phyloP scores from a whole-genome alignment of 2,113 vertebrate species.

The Lepidothrix coronata region DNA sequence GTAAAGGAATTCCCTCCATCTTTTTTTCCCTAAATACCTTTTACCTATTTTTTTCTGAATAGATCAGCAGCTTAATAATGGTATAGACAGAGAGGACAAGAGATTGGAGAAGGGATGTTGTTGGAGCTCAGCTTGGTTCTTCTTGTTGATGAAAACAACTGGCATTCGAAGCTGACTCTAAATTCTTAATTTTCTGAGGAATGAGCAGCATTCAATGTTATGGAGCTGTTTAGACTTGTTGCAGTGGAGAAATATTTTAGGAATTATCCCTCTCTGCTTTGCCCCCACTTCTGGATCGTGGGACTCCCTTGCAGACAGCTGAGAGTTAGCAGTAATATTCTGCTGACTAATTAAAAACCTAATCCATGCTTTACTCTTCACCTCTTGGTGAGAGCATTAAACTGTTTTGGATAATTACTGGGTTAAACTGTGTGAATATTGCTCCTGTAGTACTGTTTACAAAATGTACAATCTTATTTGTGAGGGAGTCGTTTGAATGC shows the following conservation, averaged over 20 bases:
- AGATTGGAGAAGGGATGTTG: not conserved
- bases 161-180: not conserved
- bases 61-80: not conserved
- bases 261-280: not conserved
- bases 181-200: not conserved
- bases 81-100: not conserved
- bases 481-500: not conserved
- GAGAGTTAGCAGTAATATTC: not conserved
- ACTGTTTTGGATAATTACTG: not conserved
- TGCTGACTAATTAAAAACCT: not conserved
- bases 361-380: not conserved
- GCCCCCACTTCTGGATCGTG: not conserved
- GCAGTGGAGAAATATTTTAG: not conserved
- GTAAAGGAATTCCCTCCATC: not conserved
- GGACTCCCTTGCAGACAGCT: not conserved
- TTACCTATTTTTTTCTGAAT: not conserved
- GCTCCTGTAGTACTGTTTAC: not conserved
- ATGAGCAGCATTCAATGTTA: not conserved
- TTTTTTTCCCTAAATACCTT: not conserved
- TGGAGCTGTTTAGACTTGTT: not conserved
- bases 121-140: not conserved
- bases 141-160: not conserved
- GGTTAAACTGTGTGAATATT: not conserved
- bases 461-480: not conserved
- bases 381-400: not conserved